A percentile compares a stretch with the other conserved stretches of the same genome.
phyloP scores from a whole-genome alignment of 2,797 vertebrate genomes.

The Gastrophryne carolinensis region DNA sequence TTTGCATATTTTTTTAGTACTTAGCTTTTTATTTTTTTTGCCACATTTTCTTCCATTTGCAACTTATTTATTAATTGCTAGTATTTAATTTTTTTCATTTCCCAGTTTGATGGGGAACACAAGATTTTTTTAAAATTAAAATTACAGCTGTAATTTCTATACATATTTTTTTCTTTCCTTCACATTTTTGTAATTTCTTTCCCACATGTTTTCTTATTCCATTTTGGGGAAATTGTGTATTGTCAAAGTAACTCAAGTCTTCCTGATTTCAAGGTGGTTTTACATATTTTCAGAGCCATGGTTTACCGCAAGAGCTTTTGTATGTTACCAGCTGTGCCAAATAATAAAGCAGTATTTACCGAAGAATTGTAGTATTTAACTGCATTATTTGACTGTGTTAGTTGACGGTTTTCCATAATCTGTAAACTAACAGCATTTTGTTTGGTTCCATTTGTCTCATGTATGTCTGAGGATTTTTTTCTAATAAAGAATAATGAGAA shows the following conservation, averaged over 20 bases:
- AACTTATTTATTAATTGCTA: too few species aligned
- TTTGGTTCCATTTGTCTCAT: slow-evolving; percentile 1
- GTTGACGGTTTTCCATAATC: slow-evolving; percentile 4
- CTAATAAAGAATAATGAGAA: slow-evolving; percentile 32
- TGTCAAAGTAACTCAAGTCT: neutral
- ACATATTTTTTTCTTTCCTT: too few species aligned
- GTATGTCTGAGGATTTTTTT: slow-evolving; percentile 12
- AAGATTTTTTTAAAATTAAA: too few species aligned
- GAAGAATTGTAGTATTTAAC: neutral
- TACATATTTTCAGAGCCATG: neutral
- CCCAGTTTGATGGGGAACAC: too few species aligned
- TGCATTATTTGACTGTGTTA: neutral
- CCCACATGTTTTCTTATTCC: too few species aligned
- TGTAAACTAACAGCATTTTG: slow-evolving; percentile 27
- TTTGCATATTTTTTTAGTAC: too few species aligned
- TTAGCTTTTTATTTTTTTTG: too few species aligned
- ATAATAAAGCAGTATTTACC: neutral
- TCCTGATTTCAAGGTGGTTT: neutral
- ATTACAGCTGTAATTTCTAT: too few species aligned
- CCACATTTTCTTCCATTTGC: too few species aligned
- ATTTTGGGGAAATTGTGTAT: too few species aligned
- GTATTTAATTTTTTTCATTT: too few species aligned
- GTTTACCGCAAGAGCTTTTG: neutral
- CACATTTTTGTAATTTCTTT: too few species aligned
- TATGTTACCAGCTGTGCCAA: neutral